Base-by-base conservation (phyloP, 2,113 vertebrate species). In the Otus sunia region DNA sequence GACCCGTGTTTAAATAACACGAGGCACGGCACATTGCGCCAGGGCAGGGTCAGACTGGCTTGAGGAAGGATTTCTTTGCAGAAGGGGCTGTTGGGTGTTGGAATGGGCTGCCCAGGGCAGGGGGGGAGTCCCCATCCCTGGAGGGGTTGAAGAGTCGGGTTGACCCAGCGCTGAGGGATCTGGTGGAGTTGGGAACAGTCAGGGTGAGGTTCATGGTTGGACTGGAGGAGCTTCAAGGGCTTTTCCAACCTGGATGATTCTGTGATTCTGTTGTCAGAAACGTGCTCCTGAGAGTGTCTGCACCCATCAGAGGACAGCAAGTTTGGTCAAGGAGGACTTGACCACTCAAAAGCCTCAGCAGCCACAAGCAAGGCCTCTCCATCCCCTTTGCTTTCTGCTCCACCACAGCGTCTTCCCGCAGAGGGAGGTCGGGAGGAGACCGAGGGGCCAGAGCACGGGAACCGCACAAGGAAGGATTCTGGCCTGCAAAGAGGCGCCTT, bases 361-460 rank as follows among this genome's bases (percentile, higher is more conserved):
- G 39, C 19, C 2, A 2, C 22, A 76, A 29, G 52, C 1, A 1
- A 62, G 27, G 27, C 12, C 8, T 47, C 36, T 67, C 71, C 39
- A 59, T 72, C 13, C 39, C 49, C 29, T 74, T 30, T 37, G 45
- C 43, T 49, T 11, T 52, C 56, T 72, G n/a, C 6, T 12, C 20
- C 11, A 6, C 14, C 19, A 43, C 6, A 12, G 5, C 0, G 0
- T 21, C 12, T 41, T 66, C 26, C 41, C 2, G 2, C 29, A 53
- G 34, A 69, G 6, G 14, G 36, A 56, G 27, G 7, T 1, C 21
- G 29, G 23, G 63, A 90, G 63, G 11, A 64, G 22, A 30, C 4
- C 0, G 1, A 43, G 47, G 36, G 83, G 19, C 26, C 22, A 19
- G 34, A 62, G 14, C 32, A 74, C 36, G 19, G 29, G 21, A 74